Evolutionary conservation across 64 coral and sea anemone species (phyloP), one percentile per base, ranked within the genome.

Genomic region (Actinia equina): DNA sequence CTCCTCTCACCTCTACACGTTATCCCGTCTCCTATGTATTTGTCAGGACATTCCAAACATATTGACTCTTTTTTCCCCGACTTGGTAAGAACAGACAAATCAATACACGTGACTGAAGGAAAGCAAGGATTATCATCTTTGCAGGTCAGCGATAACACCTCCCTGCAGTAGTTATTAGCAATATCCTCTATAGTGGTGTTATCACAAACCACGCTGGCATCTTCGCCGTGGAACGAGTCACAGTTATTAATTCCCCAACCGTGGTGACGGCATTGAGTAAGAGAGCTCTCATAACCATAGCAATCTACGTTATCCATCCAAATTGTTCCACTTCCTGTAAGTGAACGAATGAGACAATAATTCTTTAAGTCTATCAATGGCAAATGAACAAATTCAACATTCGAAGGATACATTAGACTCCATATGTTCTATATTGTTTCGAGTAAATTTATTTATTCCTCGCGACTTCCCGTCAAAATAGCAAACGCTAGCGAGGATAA

Each of bases 261-360:
- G 6, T 86, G 76, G 9, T 93, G 91, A 37, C 83, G 82, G 43
- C 94, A 96, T 15, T 96, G 94, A 0, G 88, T 90, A n/a, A 96
- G 85, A 26, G 94, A 96, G 64, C 86, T 92, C 54, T 96, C 94
- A 53, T 96, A 87, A 23, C 94, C 94, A 57, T 83, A 89, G 74
- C 94, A 96, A n/a, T 84, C 86, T 0, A 96, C 94, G 56, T 96
- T 96, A 61, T 96, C 94, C 91, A 93, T 93, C 94, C 94, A 96
- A 52, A 96, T 90, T 23, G 91, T 59, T 23, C 94, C 91, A 6
- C 10, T 81, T 52, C 94, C 94, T 96, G 82, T 6, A 81, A 86
- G 13, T 22, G 15, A 23, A 1, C 0, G 10, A n/a, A 65, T 23
- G 20, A 11, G n/a, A 14, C 19, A 65, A 65, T n/a, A n/a, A 22